A percentile compares a stretch with the other conserved stretches of the same genome.
These are phyloP conservation scores for Platyscapa corneri DNA, from an alignment of 1,140 invertebrate genomes.

Conservation along the genomic window DNA sequence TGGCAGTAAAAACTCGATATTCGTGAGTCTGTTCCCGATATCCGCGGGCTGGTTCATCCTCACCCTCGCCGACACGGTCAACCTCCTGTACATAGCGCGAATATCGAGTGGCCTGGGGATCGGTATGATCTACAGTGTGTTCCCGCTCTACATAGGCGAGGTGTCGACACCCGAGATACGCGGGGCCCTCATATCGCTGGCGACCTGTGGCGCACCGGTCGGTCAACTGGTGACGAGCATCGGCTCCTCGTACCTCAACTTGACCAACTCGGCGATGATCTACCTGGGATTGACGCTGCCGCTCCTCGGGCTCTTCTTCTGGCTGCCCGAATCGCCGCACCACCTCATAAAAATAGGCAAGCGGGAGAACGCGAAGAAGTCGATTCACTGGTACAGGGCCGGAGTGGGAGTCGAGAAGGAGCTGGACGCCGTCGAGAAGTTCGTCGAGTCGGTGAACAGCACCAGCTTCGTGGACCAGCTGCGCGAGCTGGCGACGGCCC, in stretches of 20 bases:
- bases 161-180: slow-evolving; percentile 78
- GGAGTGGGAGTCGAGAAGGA: slow-evolving; percentile 36
- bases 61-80: slow-evolving; percentile 73
- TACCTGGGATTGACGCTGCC: slow-evolving; percentile 82
- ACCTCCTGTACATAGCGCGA: slow-evolving; percentile 75
- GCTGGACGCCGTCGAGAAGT: slow-evolving; percentile 43
- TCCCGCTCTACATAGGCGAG: slow-evolving; percentile 81
- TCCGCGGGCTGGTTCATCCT: slow-evolving; percentile 78
- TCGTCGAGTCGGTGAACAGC: slow-evolving; percentile 7
- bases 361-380: slow-evolving; percentile 76
- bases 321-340: slow-evolving; percentile 84
- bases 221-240: slow-evolving; percentile 82
- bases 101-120: slow-evolving; percentile 78
- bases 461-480: slow-evolving; percentile 32
- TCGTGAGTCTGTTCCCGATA: slow-evolving; percentile 77
- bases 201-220: slow-evolving; percentile 74
- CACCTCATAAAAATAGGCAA: slow-evolving; percentile 77
- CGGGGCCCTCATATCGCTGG: slow-evolving; percentile 79
- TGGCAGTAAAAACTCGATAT: slow-evolving; percentile 80
- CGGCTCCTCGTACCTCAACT: slow-evolving; percentile 78
- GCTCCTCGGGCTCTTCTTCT: slow-evolving; percentile 79
- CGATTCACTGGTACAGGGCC: slow-evolving; percentile 58
- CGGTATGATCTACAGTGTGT: slow-evolving; percentile 79
- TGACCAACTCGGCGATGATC: slow-evolving; percentile 76
- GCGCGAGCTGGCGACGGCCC: slow-evolving; percentile 29